phyloP scores from a whole-genome alignment of 1,140 invertebrate genomes.

The Lasioglossum albipes region DNA sequence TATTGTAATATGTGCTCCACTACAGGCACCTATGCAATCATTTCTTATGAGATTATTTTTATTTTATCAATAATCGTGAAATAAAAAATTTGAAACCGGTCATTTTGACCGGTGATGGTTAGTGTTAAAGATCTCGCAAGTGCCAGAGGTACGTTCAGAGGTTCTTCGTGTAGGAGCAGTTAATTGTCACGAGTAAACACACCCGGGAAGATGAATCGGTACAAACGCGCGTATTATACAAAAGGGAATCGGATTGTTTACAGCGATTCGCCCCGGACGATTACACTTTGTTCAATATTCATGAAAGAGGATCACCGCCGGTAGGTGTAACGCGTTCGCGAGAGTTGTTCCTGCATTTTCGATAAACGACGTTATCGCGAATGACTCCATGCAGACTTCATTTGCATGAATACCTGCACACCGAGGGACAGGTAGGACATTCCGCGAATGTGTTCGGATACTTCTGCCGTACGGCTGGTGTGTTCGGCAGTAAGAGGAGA shows the following conservation, averaged over 20 bases:
- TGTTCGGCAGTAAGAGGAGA: not conserved
- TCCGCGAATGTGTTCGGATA: constrained; percentile 27
- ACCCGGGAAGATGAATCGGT: not conserved
- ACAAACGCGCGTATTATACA: not conserved
- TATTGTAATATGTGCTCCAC: no score
- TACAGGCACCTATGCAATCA: no score
- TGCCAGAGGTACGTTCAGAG: no score
- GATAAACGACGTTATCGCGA: constrained; percentile 18
- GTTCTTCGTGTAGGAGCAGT: no score
- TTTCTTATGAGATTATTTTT: no score
- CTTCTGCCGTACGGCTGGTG: not conserved
- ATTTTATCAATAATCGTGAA: no score
- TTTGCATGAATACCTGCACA: constrained; percentile 35
- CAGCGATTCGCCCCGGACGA: not conserved
- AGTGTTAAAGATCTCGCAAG: no score
- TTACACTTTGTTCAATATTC: not conserved
- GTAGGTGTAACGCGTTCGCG: not conserved
- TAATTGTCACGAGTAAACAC: no score
- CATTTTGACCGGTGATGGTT: no score
- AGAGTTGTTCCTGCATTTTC: not conserved
- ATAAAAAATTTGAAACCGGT: no score
- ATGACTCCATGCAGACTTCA: constrained; percentile 9
- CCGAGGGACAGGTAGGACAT: not conserved
- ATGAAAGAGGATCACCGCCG: no score
- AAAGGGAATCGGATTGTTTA: not conserved